These are phyloP conservation scores for Heterotilapia buettikoferi DNA, from an alignment of 2,113 vertebrate species.

Conservation along the genomic window DNA sequence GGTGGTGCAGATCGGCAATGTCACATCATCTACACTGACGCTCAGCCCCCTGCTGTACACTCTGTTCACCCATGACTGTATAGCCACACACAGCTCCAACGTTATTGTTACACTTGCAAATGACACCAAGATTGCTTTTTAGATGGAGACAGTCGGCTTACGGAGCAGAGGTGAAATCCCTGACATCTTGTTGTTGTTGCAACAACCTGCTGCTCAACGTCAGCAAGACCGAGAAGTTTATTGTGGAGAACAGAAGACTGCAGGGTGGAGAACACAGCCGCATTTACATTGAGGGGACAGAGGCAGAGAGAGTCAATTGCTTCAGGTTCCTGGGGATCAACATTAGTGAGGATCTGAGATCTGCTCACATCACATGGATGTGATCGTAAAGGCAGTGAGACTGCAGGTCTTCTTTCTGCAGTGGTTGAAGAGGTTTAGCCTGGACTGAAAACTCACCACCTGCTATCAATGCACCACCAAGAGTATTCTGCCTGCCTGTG, in stretches of 20 bases:
- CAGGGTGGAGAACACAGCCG: background rate
- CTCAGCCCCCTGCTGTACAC: background rate
- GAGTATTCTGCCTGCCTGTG: background rate
- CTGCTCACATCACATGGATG: background rate
- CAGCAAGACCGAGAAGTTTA: background rate
- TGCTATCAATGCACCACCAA: background rate
- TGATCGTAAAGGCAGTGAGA: background rate
- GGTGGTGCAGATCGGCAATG: background rate
- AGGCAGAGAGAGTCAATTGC: background rate
- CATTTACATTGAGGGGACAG: background rate
- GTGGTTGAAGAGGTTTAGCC: background rate
- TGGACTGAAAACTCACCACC: background rate
- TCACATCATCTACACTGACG: background rate
- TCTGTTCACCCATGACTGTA: background rate
- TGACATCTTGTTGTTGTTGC: background rate
- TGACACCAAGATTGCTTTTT: background rate
- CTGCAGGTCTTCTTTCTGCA: background rate
- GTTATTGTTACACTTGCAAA: background rate
- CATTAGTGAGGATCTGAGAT: background rate
- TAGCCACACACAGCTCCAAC: background rate
- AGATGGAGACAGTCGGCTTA: background rate
- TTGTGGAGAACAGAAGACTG: background rate
- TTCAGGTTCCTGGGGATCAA: background rate
- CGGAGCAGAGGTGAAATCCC: background rate
- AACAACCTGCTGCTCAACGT: background rate